Conservation (phyloP, 1,140 invertebrate genomes). For the Agrypnia vestita region DNA sequence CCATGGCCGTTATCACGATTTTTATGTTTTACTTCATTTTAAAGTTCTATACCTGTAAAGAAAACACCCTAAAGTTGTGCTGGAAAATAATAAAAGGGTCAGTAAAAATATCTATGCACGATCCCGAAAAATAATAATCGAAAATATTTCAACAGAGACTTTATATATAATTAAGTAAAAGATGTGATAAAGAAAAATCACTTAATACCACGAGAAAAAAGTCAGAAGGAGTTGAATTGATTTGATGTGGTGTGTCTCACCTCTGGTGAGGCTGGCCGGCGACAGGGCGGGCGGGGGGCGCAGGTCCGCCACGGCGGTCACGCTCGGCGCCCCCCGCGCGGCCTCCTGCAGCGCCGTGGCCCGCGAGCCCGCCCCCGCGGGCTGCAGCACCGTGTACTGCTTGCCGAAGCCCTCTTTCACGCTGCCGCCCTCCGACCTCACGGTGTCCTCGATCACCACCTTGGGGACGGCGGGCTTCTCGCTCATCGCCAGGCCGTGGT, state of each 20-base stretch:
- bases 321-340: constrained; percentile 77
- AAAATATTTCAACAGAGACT: no score
- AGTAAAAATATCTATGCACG: no score
- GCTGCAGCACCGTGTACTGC: constrained; percentile 89
- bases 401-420: constrained; percentile 68
- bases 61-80: no score
- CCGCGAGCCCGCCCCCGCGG: constrained; percentile 82
- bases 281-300: constrained; percentile 77
- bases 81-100: no score
- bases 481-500: constrained; percentile 65
- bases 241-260: constrained; percentile 67
- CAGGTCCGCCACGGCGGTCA: constrained; percentile 77
- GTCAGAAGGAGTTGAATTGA: neutral
- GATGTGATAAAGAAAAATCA: no score
- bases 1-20: no score
- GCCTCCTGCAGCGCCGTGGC: constrained; percentile 86
- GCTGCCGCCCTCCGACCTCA: constrained; percentile 62
- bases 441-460: constrained; percentile 62
- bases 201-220: no score
- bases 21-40: no score
- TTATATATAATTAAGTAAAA: no score
- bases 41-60: no score
- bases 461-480: constrained; percentile 60
- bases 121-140: no score
- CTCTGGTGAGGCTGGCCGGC: constrained; percentile 82